Evolutionary conservation across 1,140 invertebrate species (phyloP).

Genomic region (Varroa destructor): DNA sequence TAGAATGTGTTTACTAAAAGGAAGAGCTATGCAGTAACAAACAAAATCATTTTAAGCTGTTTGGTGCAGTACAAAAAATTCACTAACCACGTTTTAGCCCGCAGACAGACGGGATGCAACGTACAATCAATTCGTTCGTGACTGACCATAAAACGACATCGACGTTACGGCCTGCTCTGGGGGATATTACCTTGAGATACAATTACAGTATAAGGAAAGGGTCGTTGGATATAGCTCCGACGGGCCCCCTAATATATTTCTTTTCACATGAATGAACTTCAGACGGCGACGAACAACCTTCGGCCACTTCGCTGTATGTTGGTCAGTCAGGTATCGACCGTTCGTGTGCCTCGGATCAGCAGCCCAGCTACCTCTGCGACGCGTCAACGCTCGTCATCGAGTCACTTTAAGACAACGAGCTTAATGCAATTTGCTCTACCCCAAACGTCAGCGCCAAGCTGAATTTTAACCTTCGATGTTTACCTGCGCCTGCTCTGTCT

Average conservation of each 20-base stretch:
- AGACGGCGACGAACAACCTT: neutral
- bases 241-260: neutral
- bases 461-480: neutral
- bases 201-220: neutral
- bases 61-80: too few species aligned
- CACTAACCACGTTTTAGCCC: too few species aligned
- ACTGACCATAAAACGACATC: neutral
- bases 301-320: neutral
- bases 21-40: too few species aligned
- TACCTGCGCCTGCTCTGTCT: neutral
- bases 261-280: neutral
- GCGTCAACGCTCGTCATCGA: neutral
- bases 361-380: neutral
- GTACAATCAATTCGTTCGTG: neutral
- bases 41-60: too few species aligned
- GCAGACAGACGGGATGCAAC: neutral
- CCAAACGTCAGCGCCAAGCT: neutral
- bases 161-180: neutral
- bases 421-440: neutral
- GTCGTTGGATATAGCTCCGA: neutral
- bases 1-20: too few species aligned
- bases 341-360: slow-evolving; percentile 1
- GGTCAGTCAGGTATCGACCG: slow-evolving; percentile 20
- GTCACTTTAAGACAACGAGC: neutral
- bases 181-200: neutral